Percentiles rank a stretch among this genome's conserved stretches.
phyloP scores from a whole-genome alignment of 2,888 invertebrate genomes.

The Girardia tigrina region DNA sequence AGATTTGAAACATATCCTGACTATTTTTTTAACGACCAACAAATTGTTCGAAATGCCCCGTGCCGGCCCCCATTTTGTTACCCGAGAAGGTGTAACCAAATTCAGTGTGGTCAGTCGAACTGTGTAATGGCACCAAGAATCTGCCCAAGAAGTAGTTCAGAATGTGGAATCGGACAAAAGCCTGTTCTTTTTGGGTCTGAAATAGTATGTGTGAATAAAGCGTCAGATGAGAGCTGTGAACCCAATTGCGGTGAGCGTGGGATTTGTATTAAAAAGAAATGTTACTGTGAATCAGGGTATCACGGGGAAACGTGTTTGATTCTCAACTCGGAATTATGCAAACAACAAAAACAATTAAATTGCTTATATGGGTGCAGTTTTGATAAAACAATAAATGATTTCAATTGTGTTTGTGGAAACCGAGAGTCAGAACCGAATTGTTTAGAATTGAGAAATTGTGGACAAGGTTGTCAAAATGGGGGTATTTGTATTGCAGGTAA shows the following conservation, averaged over 20 bases:
- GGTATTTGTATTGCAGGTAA: not conserved
- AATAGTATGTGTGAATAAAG: not conserved
- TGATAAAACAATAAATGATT: not conserved
- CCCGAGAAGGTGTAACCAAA: not conserved
- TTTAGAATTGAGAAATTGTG: not conserved
- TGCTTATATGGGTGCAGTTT: not conserved
- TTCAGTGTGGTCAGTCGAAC: not conserved
- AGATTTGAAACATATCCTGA: not conserved
- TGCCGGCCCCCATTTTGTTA: not conserved
- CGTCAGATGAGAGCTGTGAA: not conserved
- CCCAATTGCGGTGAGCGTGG: not conserved
- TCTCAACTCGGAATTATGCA: not conserved
- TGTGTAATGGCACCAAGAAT: not conserved
- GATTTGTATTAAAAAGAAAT: not conserved
- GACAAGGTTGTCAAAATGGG: not conserved
- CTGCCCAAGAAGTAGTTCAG: not conserved
- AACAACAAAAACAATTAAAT: not conserved
- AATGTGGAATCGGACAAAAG: not conserved
- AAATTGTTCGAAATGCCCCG: not conserved
- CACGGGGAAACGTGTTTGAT: not conserved
- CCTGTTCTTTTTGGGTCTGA: not conserved
- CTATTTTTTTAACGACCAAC: not conserved
- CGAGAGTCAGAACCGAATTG: not conserved
- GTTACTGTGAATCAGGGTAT: not conserved
- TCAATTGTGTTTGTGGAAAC: not conserved